Conservation (phyloP, 2,888 invertebrate species). For the Periphyllus acericola region DNA sequence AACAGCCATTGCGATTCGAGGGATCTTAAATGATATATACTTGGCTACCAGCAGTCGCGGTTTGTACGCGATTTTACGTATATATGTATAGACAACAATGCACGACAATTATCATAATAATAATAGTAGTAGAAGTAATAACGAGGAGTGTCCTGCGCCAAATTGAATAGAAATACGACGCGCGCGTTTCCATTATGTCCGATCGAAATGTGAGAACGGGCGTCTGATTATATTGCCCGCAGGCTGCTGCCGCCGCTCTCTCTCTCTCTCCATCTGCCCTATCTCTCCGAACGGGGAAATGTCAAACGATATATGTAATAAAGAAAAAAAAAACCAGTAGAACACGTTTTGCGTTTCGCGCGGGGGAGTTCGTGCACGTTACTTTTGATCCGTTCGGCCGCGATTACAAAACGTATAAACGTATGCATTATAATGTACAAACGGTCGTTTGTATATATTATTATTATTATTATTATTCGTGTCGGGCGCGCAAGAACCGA, state of each 20-base stretch:
- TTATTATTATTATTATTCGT: neutral
- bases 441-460: neutral
- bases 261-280: too few species aligned
- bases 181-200: neutral
- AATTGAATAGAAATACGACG: constrained; percentile 3
- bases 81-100: neutral
- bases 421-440: neutral
- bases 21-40: neutral
- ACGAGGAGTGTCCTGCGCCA: neutral
- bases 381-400: constrained; percentile 23
- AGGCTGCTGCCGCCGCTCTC: neutral
- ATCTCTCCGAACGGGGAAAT: constrained; percentile 28
- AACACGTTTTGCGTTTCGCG: constrained; percentile 55
- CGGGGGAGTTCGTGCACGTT: constrained; percentile 34
- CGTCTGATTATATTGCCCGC: constrained; percentile 4
- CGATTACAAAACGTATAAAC: constrained; percentile 13
- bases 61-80: neutral
- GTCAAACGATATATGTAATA: constrained; percentile 31
- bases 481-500: neutral
- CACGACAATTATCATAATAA: neutral
- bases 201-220: constrained; percentile 15
- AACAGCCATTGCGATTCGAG: neutral
- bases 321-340: constrained; percentile 47
- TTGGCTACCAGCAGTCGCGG: neutral
- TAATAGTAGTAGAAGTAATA: neutral